A percentile compares a stretch with the other conserved stretches of the same genome.
phyloP scores from a whole-genome alignment of 2,797 vertebrate species.

The Miopithecus talapoin region DNA sequence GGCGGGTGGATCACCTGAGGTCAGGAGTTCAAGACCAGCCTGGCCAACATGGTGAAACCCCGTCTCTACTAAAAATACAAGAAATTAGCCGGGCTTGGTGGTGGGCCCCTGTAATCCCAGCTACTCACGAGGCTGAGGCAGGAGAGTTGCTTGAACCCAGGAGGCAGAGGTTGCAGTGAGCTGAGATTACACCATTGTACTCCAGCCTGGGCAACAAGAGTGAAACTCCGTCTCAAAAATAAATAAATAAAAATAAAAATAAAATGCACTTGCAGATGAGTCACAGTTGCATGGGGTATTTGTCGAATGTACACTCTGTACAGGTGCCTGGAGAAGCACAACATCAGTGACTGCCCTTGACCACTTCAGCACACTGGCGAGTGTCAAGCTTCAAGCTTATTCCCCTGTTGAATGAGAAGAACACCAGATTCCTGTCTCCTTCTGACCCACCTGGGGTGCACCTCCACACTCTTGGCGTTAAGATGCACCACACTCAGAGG shows the following conservation, averaged over 20 bases:
- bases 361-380: neutral
- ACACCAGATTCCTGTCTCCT: neutral
- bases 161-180: neutral
- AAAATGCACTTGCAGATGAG: neutral
- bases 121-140: neutral
- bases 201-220: neutral
- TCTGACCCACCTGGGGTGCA: neutral
- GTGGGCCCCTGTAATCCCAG: neutral
- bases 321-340: neutral
- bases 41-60: neutral
- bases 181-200: neutral
- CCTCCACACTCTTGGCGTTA: accelerated
- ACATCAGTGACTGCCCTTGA: neutral
- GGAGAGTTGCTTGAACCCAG: too few species aligned
- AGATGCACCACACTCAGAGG: accelerated
- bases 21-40: neutral
- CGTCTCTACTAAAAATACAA: neutral
- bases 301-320: neutral
- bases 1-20: neutral
- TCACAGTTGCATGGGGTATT: accelerated
- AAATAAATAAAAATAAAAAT: too few species aligned
- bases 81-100: neutral
- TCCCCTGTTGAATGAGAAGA: neutral
- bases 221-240: neutral
- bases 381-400: neutral